These are phyloP conservation scores for Drosophila sordidula DNA, from an alignment of 2,888 invertebrate genomes.

Conservation along the genomic window DNA sequence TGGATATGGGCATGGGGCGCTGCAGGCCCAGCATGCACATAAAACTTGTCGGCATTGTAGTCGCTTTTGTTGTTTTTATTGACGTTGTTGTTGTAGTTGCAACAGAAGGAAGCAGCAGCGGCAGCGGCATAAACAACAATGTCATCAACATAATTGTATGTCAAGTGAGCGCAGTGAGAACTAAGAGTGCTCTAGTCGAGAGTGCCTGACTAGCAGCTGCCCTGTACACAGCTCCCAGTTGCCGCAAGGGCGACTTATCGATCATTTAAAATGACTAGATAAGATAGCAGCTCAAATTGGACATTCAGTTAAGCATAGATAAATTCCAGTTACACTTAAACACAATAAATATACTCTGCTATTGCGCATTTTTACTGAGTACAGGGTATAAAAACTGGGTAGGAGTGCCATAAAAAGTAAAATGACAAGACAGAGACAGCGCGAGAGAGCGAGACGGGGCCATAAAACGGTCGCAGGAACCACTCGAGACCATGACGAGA, in stretches of 20 bases:
- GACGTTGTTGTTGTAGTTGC: slow-evolving; percentile 20
- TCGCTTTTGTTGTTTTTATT: slow-evolving; percentile 24
- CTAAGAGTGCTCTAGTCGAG: background rate
- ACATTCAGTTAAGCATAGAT: too few species aligned
- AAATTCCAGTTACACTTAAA: too few species aligned
- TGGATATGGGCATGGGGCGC: slow-evolving; percentile 53
- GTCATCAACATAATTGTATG: slow-evolving; percentile 82
- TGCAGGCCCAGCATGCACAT: slow-evolving; percentile 65
- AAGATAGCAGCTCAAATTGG: too few species aligned
- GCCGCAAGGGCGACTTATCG: too few species aligned
- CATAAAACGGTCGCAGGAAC: slow-evolving; percentile 60
- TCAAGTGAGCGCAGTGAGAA: slow-evolving; percentile 72
- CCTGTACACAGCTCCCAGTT: background rate
- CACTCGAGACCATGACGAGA: slow-evolving; percentile 81
- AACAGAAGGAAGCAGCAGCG: slow-evolving; percentile 12
- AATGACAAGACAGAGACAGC: slow-evolving; percentile 47
- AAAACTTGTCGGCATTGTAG: slow-evolving; percentile 68
- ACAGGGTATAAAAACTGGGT: slow-evolving; percentile 10
- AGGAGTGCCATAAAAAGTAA: slow-evolving; percentile 60
- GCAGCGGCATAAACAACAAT: slow-evolving; percentile 74
- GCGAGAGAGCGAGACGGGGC: slow-evolving; percentile 5
- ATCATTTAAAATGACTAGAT: too few species aligned
- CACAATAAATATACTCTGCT: background rate
- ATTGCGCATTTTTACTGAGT: background rate
- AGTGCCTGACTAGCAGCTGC: background rate